Conservation (phyloP, 2,888 invertebrate species). For the Petrophora chlorosata region DNA sequence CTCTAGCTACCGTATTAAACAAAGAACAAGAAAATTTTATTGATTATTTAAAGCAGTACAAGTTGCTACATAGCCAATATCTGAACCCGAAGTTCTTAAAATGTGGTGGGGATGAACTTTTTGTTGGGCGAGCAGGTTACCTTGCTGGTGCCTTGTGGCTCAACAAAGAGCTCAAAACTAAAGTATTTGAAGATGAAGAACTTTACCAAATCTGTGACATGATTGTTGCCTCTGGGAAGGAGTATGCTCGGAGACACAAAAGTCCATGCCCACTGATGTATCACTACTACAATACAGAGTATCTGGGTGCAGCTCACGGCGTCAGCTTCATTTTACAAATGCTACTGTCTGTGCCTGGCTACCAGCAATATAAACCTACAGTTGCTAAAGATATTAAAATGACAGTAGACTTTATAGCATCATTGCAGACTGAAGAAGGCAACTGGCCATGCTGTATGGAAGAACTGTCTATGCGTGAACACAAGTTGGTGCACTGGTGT, state of each 20-base stretch:
- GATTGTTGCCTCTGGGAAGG: constrained; percentile 88
- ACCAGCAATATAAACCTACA: constrained; percentile 77
- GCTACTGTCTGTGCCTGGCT: constrained; percentile 78
- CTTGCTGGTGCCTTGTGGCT: constrained; percentile 91
- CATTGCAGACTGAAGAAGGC: constrained; percentile 87
- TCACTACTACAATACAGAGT: constrained; percentile 88
- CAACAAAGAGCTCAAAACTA: constrained; percentile 77
- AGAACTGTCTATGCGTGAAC: constrained; percentile 84
- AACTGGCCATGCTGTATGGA: constrained; percentile 91
- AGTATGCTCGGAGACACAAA: constrained; percentile 84
- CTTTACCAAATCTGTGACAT: constrained; percentile 87
- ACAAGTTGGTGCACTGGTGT: constrained; percentile 94
- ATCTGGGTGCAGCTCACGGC: constrained; percentile 88
- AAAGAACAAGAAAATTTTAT: constrained; percentile 73
- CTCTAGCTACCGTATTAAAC: constrained; percentile 86
- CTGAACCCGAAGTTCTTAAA: constrained; percentile 80
- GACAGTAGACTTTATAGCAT: constrained; percentile 87
- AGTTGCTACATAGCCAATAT: constrained; percentile 62
- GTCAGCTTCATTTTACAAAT: constrained; percentile 83
- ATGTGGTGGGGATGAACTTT: constrained; percentile 91
- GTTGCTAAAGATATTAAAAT: constrained; percentile 84
- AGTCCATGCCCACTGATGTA: constrained; percentile 90
- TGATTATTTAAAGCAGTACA: constrained; percentile 64
- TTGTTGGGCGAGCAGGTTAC: constrained; percentile 94
- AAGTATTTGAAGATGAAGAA: constrained; percentile 70